Conservation (phyloP, 2,888 invertebrate species). For the Eupsilia transversa region DNA sequence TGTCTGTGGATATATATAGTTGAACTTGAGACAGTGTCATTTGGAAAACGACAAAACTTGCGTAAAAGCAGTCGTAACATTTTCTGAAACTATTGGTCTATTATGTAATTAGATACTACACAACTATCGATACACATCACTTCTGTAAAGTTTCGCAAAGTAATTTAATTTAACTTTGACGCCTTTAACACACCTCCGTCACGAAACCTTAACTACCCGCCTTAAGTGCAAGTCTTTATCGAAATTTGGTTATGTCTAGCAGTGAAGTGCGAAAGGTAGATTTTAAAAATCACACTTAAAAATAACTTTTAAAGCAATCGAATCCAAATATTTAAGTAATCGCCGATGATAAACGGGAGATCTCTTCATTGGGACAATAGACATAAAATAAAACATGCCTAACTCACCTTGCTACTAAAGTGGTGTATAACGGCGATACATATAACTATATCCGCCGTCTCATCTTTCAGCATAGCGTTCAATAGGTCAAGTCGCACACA, state of each 20-base stretch:
- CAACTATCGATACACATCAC: not conserved
- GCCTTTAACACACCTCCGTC: too few relatives aligned
- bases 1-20: slow-evolving; percentile 82
- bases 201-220: too few relatives aligned
- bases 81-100: not conserved
- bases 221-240: not conserved
- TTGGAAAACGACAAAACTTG: not conserved
- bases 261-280: too few relatives aligned
- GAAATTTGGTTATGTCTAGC: not conserved
- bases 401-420: slow-evolving; percentile 93
- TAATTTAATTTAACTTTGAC: too few relatives aligned
- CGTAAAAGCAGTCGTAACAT: not conserved
- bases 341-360: not conserved
- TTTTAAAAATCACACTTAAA: not conserved
- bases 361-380: not conserved
- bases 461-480: slow-evolving; percentile 92
- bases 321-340: not conserved
- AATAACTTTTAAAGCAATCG: too few relatives aligned
- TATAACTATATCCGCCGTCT: slow-evolving; percentile 94
- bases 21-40: not conserved
- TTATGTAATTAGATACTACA: not conserved
- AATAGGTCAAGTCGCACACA: slow-evolving; percentile 95
- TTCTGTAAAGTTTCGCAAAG: not conserved
- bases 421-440: slow-evolving; percentile 99
- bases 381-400: not conserved